These are phyloP conservation scores for Ptychodera flava DNA, from an alignment of 35 echinoderm and acorn worm genomes.

Conservation along the genomic window DNA sequence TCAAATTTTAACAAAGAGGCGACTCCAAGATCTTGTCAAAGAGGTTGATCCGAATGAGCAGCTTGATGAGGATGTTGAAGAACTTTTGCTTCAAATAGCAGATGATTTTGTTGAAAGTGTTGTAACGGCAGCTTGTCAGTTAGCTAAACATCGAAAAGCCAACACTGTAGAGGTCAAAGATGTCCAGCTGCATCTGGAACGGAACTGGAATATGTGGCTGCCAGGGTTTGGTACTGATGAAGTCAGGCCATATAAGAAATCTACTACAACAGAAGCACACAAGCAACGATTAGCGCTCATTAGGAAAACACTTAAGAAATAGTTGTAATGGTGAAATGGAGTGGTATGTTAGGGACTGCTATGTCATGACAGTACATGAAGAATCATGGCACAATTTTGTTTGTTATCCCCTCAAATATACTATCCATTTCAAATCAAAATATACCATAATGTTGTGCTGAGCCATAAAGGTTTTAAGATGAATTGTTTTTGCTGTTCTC, in stretches of 20 bases:
- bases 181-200: conserved; percentile 77
- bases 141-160: conserved; percentile 90
- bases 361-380: too few species aligned
- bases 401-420: too few species aligned
- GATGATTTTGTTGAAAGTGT: conserved; percentile 98
- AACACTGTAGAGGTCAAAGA: conserved; percentile 89
- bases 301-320: conserved; percentile 91
- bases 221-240: conserved; percentile 76
- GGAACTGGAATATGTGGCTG: conserved; percentile 96
- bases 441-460: too few species aligned
- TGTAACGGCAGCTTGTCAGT: conserved; percentile 86
- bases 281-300: conserved; percentile 89
- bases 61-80: conserved; percentile 97
- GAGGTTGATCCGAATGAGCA: conserved; percentile 95
- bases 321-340: too few species aligned
- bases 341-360: too few species aligned
- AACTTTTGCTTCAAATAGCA: conserved; percentile 91
- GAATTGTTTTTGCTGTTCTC: too few species aligned
- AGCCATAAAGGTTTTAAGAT: too few species aligned
- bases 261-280: conserved; percentile 86
- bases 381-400: too few species aligned
- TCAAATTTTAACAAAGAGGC: conserved; percentile 78
- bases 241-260: conserved; percentile 52
- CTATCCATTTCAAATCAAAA: too few species aligned
- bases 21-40: conserved; percentile 87